Evolutionary conservation across 2,888 invertebrate species (phyloP).

Genomic region (Mongoloraphidia duomilia): DNA sequence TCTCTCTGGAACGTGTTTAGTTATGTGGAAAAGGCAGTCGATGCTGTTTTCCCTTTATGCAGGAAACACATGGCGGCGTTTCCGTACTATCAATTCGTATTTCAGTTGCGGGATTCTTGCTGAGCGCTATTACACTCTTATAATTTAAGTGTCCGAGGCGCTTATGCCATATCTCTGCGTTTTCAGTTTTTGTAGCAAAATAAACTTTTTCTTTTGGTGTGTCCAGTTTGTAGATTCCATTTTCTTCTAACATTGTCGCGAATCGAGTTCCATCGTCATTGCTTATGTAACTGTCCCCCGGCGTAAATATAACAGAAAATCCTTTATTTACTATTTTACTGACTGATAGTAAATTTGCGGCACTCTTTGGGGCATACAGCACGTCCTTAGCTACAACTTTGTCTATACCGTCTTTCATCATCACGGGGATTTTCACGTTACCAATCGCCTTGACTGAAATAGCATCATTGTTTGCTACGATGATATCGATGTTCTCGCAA

Average conservation of each 20-base stretch:
- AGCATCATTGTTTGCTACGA: not conserved
- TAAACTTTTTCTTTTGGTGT: not conserved
- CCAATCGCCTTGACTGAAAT: conserved; percentile 2
- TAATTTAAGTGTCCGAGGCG: too few relatives aligned
- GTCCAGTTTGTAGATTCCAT: conserved; percentile 9
- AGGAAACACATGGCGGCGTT: conserved; percentile 10
- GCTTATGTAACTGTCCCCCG: conserved; percentile 10
- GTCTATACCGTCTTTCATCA: not conserved
- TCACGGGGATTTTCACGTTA: conserved; percentile 5
- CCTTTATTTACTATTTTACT: conserved; percentile 14
- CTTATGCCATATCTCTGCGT: conserved; percentile 9
- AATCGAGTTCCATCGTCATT: conserved; percentile 4
- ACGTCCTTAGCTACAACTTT: conserved; percentile 13
- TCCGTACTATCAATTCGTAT: too few relatives aligned
- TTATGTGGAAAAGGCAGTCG: conserved; percentile 13
- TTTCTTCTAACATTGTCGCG: conserved; percentile 4
- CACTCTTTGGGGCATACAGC: conserved; percentile 14
- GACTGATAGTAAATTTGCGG: conserved; percentile 15
- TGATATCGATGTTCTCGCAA: too few relatives aligned
- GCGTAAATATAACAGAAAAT: conserved; percentile 10
- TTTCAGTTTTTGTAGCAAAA: conserved; percentile 6
- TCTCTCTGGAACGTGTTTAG: conserved; percentile 11
- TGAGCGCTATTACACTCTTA: too few relatives aligned
- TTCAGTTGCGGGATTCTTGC: too few relatives aligned
- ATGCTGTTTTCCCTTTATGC: conserved; percentile 17